Evolutionary conservation across 2,113 vertebrate genomes (phyloP).

Genomic region (Plectropomus leopardus): DNA sequence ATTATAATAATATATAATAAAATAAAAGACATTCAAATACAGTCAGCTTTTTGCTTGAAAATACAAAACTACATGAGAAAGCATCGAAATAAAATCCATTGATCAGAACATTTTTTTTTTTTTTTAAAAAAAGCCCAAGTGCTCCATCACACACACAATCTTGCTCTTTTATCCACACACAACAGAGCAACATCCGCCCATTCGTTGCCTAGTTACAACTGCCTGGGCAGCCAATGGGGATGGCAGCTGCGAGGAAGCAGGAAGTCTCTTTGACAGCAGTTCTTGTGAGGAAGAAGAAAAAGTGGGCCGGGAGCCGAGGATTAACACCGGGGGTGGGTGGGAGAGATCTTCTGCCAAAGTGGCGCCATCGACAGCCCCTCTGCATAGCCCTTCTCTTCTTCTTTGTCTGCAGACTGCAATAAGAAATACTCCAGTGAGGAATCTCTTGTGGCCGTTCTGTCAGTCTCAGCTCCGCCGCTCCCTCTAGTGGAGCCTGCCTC

Average conservation of each 20-base stretch:
- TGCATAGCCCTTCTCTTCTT: conserved; percentile 35
- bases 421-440: conserved; percentile 69
- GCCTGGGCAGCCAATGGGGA: conserved; percentile 76
- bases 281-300: conserved; percentile 51
- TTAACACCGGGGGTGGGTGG: conserved; percentile 6
- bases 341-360: conserved; percentile 23
- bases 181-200: conserved; percentile 91
- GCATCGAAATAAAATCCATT: conserved; percentile 99
- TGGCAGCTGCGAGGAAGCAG: conserved; percentile 79
- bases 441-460: conserved; percentile 74
- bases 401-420: conserved; percentile 62
- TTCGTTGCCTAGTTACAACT: conserved; percentile 79
- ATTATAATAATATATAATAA: conserved; percentile 88
- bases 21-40: conserved; percentile 99
- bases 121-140: conserved; percentile 91
- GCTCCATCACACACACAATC: conserved; percentile 85
- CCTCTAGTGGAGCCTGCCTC: conserved; percentile 63
- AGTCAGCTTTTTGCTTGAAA: conserved; percentile 98
- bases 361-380: conserved; percentile 34
- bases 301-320: conserved; percentile 50
- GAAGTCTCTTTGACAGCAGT: conserved; percentile 76
- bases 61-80: conserved; percentile 99
- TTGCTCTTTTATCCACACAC: conserved; percentile 70
- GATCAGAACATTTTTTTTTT: conserved; percentile 87
- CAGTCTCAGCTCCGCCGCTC: conserved; percentile 64